Evolutionary conservation across 2,888 invertebrate genomes (phyloP).

Genomic region (Aphodius sticticus): DNA sequence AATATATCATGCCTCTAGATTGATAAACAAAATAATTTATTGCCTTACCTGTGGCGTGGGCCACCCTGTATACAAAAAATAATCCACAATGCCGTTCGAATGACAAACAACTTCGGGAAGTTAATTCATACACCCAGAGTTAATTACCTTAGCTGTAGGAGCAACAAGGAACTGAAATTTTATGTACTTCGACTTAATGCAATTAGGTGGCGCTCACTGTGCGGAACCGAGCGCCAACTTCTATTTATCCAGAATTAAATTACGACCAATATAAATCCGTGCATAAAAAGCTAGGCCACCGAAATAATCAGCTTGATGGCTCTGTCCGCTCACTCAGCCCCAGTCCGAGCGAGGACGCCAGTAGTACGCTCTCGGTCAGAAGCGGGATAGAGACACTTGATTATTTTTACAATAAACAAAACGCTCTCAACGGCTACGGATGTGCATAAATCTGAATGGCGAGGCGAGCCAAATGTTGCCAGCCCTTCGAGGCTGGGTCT

Average conservation of each 20-base stretch:
- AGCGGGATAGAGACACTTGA: constrained; percentile 8
- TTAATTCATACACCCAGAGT: neutral
- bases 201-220: neutral
- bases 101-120: neutral
- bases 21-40: constrained; percentile 8
- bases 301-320: constrained; percentile 18
- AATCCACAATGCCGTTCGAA: neutral
- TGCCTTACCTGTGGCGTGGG: neutral
- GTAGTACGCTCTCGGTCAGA: neutral
- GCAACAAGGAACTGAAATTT: neutral
- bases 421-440: constrained; percentile 17
- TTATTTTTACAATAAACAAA: constrained; percentile 27
- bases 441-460: constrained; percentile 19
- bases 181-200: neutral
- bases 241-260: constrained; percentile 4
- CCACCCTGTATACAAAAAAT: neutral
- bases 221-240: neutral
- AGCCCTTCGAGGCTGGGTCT: neutral
- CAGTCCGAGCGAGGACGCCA: neutral
- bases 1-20: no score
- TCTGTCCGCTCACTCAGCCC: neutral
- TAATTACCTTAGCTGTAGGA: neutral
- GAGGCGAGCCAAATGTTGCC: neutral
- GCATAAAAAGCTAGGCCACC: neutral
- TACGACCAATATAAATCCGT: neutral